Evolutionary conservation across 2,888 invertebrate species (phyloP).

Genomic region (Fragum whitleyi): DNA sequence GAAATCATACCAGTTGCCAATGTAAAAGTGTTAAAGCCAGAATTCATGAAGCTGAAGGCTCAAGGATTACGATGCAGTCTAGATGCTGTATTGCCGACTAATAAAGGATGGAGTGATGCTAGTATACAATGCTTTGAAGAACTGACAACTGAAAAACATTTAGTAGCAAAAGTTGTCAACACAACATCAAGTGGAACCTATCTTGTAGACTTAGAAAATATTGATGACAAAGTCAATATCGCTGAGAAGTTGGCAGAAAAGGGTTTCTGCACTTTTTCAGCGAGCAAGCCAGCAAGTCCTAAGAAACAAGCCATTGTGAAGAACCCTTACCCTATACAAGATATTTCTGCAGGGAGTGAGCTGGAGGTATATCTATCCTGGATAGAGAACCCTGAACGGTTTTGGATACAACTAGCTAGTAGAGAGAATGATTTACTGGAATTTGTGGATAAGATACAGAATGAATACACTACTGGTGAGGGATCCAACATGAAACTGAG

Average conservation of each 20-base stretch:
- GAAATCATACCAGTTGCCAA: constrained; percentile 64
- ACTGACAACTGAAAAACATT: constrained; percentile 65
- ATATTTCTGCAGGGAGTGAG: constrained; percentile 33
- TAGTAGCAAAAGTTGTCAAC: constrained; percentile 61
- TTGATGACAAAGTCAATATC: constrained; percentile 61
- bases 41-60: constrained; percentile 69
- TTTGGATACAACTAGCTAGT: constrained; percentile 72
- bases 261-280: constrained; percentile 55
- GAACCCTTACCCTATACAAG: constrained; percentile 59
- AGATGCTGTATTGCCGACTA: constrained; percentile 57
- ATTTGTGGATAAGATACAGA: constrained; percentile 67
- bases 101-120: constrained; percentile 61
- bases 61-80: constrained; percentile 76
- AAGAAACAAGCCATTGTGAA: constrained; percentile 46
- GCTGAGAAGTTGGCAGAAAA: constrained; percentile 59
- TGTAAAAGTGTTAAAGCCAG: constrained; percentile 69
- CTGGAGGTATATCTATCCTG: constrained; percentile 69
- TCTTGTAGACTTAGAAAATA: constrained; percentile 63
- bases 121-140: constrained; percentile 66
- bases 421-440: constrained; percentile 63
- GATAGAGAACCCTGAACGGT: constrained; percentile 69
- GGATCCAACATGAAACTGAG: constrained; percentile 38
- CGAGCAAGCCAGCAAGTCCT: constrained; percentile 27
- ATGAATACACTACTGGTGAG: constrained; percentile 60
- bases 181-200: constrained; percentile 44